Percentiles rank a stretch among this genome's conserved stretches.
phyloP scores from a whole-genome alignment of 1,140 invertebrate genomes.

The Temnothorax curvispinosus region DNA sequence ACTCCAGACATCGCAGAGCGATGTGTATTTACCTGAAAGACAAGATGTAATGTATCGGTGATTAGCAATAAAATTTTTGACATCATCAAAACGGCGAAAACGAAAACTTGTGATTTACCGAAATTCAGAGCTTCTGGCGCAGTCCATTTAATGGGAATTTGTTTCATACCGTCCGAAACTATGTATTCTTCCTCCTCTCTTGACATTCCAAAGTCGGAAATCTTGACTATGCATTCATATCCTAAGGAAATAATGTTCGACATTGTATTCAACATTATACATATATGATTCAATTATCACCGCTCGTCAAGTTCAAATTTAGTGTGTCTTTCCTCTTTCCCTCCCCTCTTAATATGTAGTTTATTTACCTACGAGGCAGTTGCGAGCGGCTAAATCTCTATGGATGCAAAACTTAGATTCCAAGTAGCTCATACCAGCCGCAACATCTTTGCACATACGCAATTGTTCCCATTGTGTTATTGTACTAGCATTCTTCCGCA shows the following conservation, averaged over 20 bases:
- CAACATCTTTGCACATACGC: conserved; percentile 97
- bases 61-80: conserved; percentile 2
- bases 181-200: conserved; percentile 98
- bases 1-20: conserved; percentile 99
- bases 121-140: conserved; percentile 98
- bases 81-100: neutral
- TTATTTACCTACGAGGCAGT: conserved; percentile 94
- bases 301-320: neutral
- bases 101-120: conserved; percentile 87
- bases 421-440: conserved; percentile 97
- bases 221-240: conserved; percentile 95
- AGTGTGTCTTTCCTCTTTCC: neutral
- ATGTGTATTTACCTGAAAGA: conserved; percentile 95
- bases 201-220: conserved; percentile 99
- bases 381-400: conserved; percentile 97
- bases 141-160: conserved; percentile 99
- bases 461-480: conserved; percentile 91
- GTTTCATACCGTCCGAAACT: conserved; percentile 98
- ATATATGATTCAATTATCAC: neutral
- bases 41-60: conserved; percentile 28
- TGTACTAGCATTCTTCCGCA: conserved; percentile 91
- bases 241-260: conserved; percentile 82
- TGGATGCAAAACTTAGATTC: conserved; percentile 99
- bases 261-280: neutral
- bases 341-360: conserved; percentile 3